Conservation (phyloP, 2,113 vertebrate genomes). For the Rhinolophus sinicus region DNA sequence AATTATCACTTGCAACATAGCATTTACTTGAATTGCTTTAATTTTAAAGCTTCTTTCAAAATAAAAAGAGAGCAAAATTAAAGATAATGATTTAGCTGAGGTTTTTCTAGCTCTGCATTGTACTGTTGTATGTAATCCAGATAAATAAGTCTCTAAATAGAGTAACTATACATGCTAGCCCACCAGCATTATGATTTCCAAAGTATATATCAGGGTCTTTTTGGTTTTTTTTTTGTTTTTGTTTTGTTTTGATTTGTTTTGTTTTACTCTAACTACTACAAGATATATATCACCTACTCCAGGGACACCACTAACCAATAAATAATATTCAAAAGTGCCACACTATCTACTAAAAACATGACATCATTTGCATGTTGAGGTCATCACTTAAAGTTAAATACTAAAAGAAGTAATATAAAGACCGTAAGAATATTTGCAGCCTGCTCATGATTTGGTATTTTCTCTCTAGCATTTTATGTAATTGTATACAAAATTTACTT, state of each 20-base stretch:
- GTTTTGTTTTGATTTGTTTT: no score
- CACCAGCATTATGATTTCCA: not conserved
- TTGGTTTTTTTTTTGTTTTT: no score
- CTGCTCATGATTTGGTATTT: not conserved
- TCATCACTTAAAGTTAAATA: not conserved
- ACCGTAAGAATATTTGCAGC: not conserved
- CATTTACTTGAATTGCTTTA: constrained; percentile 53
- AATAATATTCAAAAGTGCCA: not conserved
- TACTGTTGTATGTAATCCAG: not conserved
- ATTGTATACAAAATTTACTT: not conserved
- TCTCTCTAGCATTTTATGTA: not conserved
- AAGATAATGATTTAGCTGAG: not conserved
- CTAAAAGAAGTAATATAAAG: not conserved
- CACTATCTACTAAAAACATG: not conserved
- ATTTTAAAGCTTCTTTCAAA: constrained; percentile 59
- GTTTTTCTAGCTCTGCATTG: not conserved
- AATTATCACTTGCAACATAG: constrained; percentile 41
- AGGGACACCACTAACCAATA: not conserved
- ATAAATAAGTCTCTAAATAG: constrained; percentile 30
- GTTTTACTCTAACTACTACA: not conserved
- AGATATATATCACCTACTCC: not conserved
- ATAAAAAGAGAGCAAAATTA: constrained; percentile 44
- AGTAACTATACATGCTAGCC: not conserved
- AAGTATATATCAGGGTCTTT: not conserved
- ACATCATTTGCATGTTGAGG: not conserved